Conservation (phyloP, 2,888 invertebrate genomes). For the Zootermopsis nevadensis region DNA sequence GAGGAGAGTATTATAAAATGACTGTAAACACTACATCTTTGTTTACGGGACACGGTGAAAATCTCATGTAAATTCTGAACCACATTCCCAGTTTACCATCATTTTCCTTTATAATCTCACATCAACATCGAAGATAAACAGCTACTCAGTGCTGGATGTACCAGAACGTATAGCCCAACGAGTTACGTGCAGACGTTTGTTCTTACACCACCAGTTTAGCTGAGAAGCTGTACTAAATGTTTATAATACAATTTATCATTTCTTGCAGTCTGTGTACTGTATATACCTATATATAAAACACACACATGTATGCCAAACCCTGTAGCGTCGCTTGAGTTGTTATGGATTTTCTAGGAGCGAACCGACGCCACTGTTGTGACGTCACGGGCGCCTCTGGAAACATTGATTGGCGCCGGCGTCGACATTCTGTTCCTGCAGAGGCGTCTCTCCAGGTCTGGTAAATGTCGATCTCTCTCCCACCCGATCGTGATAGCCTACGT, state of each 20-base stretch:
- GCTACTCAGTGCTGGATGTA: no score
- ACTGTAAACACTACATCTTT: no score
- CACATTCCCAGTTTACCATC: no score
- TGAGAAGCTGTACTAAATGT: not conserved
- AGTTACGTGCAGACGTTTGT: no score
- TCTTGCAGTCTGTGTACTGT: not conserved
- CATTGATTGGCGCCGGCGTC: conserved; percentile 38
- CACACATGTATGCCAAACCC: not conserved
- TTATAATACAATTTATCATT: not conserved
- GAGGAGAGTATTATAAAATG: no score
- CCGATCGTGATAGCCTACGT: not conserved
- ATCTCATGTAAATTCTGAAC: no score
- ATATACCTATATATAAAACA: not conserved
- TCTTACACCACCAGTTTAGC: not conserved
- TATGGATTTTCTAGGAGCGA: conserved; percentile 34
- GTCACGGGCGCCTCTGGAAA: conserved; percentile 36
- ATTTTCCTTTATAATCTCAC: no score
- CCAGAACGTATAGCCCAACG: no score
- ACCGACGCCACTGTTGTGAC: conserved; percentile 37
- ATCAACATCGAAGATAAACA: no score
- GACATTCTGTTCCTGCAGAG: conserved; percentile 29
- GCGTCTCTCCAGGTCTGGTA: conserved; percentile 10
- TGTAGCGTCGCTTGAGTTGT: not conserved
- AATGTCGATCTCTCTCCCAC: not conserved
- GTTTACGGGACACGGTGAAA: no score